Conservation (phyloP, 2,113 vertebrate genomes). For the Eudorcas thomsonii region DNA sequence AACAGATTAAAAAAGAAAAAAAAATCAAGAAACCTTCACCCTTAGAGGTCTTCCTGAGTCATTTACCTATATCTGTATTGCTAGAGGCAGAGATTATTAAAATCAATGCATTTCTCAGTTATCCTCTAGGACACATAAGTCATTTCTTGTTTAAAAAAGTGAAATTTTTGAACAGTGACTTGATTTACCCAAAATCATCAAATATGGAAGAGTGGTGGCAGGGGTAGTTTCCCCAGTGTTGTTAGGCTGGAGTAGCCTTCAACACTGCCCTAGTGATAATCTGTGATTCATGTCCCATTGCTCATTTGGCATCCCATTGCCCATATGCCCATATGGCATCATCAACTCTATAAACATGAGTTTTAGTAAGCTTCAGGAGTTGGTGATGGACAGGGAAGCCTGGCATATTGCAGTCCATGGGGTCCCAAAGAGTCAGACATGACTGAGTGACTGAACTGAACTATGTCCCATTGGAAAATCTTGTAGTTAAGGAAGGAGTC, state of each 20-base stretch:
- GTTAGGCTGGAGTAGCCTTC: neutral
- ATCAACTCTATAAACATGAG: neutral
- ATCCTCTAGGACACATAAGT: neutral
- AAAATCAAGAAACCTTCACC: neutral
- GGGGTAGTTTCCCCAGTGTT: fast-evolving
- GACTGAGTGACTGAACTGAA: neutral
- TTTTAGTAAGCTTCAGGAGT: neutral
- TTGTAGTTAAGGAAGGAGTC: neutral
- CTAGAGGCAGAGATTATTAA: neutral
- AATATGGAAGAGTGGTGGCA: neutral
- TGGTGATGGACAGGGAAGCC: neutral
- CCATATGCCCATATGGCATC: neutral
- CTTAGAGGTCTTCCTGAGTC: neutral
- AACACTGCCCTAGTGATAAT: neutral
- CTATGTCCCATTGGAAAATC: neutral
- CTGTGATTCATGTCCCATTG: neutral
- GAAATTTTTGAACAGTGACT: neutral
- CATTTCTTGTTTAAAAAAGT: neutral
- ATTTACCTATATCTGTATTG: neutral
- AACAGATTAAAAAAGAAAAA: neutral
- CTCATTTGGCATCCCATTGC: neutral
- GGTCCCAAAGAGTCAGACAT: neutral
- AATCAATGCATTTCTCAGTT: neutral
- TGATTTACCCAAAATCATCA: neutral
- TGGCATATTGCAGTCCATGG: neutral